Evolutionary conservation across 2,113 vertebrate genomes (phyloP).

Genomic region (Epinephelus cyanopodus): DNA sequence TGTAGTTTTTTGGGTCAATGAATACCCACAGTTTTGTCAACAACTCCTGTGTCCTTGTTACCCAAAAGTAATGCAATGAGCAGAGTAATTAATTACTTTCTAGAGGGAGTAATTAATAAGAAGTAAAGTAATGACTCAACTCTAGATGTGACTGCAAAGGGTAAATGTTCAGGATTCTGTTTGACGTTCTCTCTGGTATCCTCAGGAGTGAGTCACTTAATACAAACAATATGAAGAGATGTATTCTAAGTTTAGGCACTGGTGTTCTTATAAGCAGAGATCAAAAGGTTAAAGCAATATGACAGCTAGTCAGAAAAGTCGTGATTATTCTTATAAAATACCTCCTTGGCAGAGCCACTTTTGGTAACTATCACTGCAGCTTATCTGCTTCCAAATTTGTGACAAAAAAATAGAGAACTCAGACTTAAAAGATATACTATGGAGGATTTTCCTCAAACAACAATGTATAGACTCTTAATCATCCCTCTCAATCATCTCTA

Average conservation of each 20-base stretch:
- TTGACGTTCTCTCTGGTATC: background rate
- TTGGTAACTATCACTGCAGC: background rate
- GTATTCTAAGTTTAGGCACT: background rate
- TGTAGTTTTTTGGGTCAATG: too few relatives aligned
- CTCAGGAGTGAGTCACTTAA: background rate
- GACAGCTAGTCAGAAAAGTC: background rate
- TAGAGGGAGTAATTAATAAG: too few relatives aligned
- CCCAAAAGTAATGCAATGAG: too few relatives aligned
- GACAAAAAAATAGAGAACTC: background rate
- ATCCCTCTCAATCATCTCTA: too few relatives aligned
- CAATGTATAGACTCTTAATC: too few relatives aligned
- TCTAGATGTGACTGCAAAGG: too few relatives aligned
- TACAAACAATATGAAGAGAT: background rate
- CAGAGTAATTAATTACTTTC: too few relatives aligned
- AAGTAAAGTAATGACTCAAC: too few relatives aligned
- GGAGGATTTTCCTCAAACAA: too few relatives aligned
- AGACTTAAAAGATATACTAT: too few relatives aligned
- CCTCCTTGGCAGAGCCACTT: background rate
- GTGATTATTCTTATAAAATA: background rate
- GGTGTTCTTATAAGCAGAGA: background rate
- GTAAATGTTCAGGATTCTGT: background rate
- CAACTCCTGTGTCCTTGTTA: too few relatives aligned
- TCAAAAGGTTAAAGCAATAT: background rate
- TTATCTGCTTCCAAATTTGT: background rate
- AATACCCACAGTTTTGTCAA: too few relatives aligned